Evolutionary conservation across 2,888 invertebrate species (phyloP), one percentile per base, ranked within the genome.

Genomic region (Ptilodon capucinus): DNA sequence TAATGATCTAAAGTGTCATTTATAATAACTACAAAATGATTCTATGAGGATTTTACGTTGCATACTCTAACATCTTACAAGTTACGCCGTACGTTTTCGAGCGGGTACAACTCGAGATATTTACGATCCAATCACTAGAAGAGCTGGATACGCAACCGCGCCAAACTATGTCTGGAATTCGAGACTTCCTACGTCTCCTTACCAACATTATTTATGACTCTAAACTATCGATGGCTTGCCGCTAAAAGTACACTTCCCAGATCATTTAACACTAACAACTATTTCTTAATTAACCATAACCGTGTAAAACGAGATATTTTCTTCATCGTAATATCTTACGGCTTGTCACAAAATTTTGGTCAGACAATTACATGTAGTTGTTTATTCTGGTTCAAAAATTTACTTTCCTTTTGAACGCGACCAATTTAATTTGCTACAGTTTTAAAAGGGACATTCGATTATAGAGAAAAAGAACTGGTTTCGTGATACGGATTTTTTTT

Each of bases 401-500:
- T 64, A 74, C 69, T 71, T 69, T 69, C 68, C 49, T 64, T 64
- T 60, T 60, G 59, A 62, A 69, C 60, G 57, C 42, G 64, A 60
- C 64, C 73, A 69, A 66, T 69, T 73, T 71, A 73, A 71, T 76
- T 75, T 74, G 76, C 71, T 75, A 76, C 76, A 76, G 73, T 74
- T 74, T 76, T 66, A 68, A 76, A 76, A 75, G 73, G 68, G 57
- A 59, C 69, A 73, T 74, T 71, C 75, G 71, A 73, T 79, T 77
- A 71, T 79, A 78, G 76, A 67, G 74, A 67, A 71, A 77, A 74
- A 65, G 60, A 50, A 38, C 19, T 55, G 80, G 81, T 79, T 74
- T 65, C 66, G 68, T 79, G 80, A 76, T 82, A 81, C 79, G 79
- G 74, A 77, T 81, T 73, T 71, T 57, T 59, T 61, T 61, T 53